A percentile compares a stretch with the other conserved stretches of the same genome.
Conservation (phyloP, 1,140 invertebrate species). For the Hydropsyche tenuis region DNA sequence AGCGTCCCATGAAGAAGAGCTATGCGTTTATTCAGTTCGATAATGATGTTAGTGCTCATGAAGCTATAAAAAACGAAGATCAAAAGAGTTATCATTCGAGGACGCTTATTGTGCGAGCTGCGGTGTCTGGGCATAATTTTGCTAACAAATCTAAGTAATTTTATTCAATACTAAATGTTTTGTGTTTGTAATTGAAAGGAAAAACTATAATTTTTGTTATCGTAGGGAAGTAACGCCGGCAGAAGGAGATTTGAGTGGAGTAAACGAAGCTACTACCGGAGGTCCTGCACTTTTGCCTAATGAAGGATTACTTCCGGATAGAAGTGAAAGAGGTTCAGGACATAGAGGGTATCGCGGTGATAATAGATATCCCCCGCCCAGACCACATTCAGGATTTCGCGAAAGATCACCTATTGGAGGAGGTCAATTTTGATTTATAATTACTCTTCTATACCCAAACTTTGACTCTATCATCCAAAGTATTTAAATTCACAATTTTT, state of each 20-base stretch:
- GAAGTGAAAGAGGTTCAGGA: neutral
- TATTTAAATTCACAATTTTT: neutral
- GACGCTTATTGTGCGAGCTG: slow-evolving; percentile 27
- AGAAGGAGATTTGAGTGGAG: neutral
- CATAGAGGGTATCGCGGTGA: slow-evolving; percentile 6
- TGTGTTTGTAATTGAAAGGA: neutral
- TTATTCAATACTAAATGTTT: no score
- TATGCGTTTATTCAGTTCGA: slow-evolving; percentile 45
- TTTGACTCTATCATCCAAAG: no score
- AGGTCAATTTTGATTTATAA: slow-evolving; percentile 13
- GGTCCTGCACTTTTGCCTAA: neutral
- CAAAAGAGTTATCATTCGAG: slow-evolving; percentile 34
- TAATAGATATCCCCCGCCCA: slow-evolving; percentile 29
- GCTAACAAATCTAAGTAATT: slow-evolving; percentile 31
- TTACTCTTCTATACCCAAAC: neutral
- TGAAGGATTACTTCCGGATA: neutral
- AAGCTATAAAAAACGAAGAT: slow-evolving; percentile 39
- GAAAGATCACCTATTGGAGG: slow-evolving; percentile 21
- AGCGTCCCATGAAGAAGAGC: slow-evolving; percentile 28
- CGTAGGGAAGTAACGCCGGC: slow-evolving; percentile 1
- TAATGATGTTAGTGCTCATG: slow-evolving; percentile 31
- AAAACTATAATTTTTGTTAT: neutral
- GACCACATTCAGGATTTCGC: slow-evolving; percentile 18
- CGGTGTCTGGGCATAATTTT: slow-evolving; percentile 22
- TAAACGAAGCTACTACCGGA: neutral